phyloP scores from a whole-genome alignment of 1,140 invertebrate species.

The Globodera rostochiensis region DNA sequence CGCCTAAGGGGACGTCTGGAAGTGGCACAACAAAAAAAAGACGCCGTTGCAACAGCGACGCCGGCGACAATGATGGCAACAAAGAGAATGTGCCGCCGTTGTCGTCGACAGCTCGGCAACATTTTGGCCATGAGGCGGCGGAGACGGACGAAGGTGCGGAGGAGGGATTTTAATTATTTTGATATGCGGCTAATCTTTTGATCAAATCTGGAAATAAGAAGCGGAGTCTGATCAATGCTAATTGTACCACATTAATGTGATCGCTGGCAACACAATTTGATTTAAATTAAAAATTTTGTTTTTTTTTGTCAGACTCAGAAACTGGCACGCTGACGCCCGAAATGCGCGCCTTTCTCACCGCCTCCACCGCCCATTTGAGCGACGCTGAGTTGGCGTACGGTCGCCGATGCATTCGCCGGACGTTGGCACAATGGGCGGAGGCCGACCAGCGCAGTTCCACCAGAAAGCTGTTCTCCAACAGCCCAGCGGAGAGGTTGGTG shows the following conservation, averaged over 20 bases:
- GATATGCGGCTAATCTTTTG: too few relatives aligned
- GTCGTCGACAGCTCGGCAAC: not conserved
- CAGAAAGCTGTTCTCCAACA: slow-evolving; percentile 22
- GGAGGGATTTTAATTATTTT: too few relatives aligned
- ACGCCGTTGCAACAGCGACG: not conserved
- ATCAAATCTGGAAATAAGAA: too few relatives aligned
- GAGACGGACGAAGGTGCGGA: not conserved
- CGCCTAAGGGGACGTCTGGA: not conserved
- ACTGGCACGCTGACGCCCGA: slow-evolving; percentile 21
- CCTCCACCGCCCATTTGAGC: slow-evolving; percentile 27
- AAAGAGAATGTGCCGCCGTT: slow-evolving; percentile 9
- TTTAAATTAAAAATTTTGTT: not conserved
- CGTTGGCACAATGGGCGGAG: slow-evolving; percentile 20
- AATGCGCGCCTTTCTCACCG: slow-evolving; percentile 28
- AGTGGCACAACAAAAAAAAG: not conserved
- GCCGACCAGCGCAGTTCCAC: slow-evolving; percentile 14
- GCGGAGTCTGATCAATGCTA: too few relatives aligned
- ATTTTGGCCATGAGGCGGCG: not conserved
- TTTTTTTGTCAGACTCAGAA: slow-evolving; percentile 2
- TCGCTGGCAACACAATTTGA: not conserved
- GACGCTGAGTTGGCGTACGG: slow-evolving; percentile 18
- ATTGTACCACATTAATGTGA: not conserved
- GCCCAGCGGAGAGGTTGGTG: slow-evolving; percentile 19
- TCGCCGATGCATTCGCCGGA: slow-evolving; percentile 16
- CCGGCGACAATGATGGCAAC: slow-evolving; percentile 6